Base-by-base conservation (phyloP, 2,113 vertebrate species). In the Corythornis cristatus region DNA sequence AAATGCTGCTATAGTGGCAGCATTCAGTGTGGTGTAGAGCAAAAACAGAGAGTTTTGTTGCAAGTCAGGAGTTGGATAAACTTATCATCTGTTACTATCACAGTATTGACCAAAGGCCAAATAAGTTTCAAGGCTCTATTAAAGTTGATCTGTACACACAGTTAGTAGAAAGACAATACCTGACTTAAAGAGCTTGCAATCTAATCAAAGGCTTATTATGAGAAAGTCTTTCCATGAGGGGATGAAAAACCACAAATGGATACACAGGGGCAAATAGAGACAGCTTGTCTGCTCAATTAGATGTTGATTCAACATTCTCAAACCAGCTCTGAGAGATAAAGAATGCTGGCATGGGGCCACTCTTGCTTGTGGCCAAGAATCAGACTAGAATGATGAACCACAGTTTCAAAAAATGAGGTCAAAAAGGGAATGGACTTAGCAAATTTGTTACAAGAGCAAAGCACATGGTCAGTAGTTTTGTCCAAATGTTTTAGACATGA, bases 281-380 rank as follows among this genome's bases (percentile, higher is more conserved):
- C 93, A 94, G 84, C 46, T 93, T 96, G 95, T 95, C 93, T 96
- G 92, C 89, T 96, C 93, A 87, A 87, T 96, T 93, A 91, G 93
- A 89, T 95, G 91, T 95, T 90, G 91, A 93, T 76, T 89, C 82
- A 95, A 82, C 31, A 6, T 82, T 79, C 48, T 74, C 77, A 91
- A 73, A 92, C n/a, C 73, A 94, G 54, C 54, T 60, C 72, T 84
- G 56, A 79, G 54, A 93, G 75, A 92, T 54, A 95, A 89, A 93
- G 88, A 86, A 35, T 26, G 43, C 35, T 83, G 94, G 86, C 88
- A 45, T 19, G 64, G 20, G 45, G 74, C 79, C 92, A 48, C 71
- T 61, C 66, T 43, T 90, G 62, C 80, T 80, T 71, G 74, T 83
- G 85, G 85, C 68, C 88, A 75, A 83, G 64, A 86, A 56, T 57